Base-by-base conservation (phyloP, 2,888 invertebrate species). In the Frankliniella fusca region DNA sequence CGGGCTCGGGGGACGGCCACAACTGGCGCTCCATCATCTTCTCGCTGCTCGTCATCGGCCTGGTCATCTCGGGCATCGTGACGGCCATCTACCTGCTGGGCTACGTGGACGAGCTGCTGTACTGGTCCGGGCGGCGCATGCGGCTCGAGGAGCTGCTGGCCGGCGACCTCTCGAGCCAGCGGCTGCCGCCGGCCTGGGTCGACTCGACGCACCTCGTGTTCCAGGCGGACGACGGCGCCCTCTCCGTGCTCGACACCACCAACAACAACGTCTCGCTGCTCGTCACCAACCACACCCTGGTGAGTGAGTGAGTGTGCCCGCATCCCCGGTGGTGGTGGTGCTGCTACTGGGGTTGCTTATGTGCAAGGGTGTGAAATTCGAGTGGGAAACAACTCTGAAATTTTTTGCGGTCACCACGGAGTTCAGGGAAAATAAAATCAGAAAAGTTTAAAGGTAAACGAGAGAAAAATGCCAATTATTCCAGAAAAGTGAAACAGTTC, bases 1-100 rank as follows among this genome's bases (percentile, higher is more conserved):
- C 92, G 85, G 86, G 84, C 38, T 93, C 92, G 85, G 90, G 90
- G 84, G 95, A 95, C 88, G 95, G 95, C 84, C 94, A 95, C 91
- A 95, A 95, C 89, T 95, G 95, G 95, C 92, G 93, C 88, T 95
- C 95, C 88, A 95, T 95, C 87, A 91, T 95, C 88, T 94, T 95
- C 89, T 95, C 95, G 85, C 90, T 95, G 88, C 91, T 95, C 90
- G 95, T 95, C 88, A 95, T 95, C 89, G 93, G 94, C 88, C 91
- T 93, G 89, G 95, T 95, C 87, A 94, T 95, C 89, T 93, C 94
- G 86, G 95, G 95, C 85, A 95, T 95, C 87, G 94, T 95, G 86
- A 94, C 94, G 86, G 95, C 95, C 87, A 95, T 95, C 89, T 94
- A 95, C 90, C 92, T 95, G 88, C 92, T 95, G 88, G 95, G 95